A percentile compares a stretch with the other conserved stretches of the same genome.
Conservation (phyloP, 2,113 vertebrate species). For the Noctilio leporinus region DNA sequence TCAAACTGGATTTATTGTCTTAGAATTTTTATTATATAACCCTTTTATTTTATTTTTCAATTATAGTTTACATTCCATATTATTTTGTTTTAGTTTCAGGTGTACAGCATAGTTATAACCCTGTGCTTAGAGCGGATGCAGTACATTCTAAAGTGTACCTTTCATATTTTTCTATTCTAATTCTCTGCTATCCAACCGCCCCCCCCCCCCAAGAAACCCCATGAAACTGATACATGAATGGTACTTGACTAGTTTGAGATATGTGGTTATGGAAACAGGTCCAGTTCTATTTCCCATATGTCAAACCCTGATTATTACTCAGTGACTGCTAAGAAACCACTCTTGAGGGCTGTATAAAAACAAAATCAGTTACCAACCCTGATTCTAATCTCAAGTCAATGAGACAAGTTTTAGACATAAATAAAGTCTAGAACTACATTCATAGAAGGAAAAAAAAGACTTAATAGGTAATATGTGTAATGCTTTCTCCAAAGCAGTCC, state of each 20-base stretch:
- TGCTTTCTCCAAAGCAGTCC: not conserved
- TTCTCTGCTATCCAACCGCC: not conserved
- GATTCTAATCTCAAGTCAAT: slow-evolving; percentile 25
- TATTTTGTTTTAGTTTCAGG: not conserved
- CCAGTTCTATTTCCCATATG: slow-evolving; percentile 32
- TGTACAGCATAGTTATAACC: not conserved
- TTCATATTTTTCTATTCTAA: slow-evolving; percentile 17
- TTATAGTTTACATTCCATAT: not conserved
- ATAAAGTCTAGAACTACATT: not conserved
- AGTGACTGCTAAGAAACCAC: slow-evolving; percentile 18
- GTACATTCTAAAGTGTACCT: not conserved
- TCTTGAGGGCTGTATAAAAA: not conserved
- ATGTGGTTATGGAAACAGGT: slow-evolving; percentile 20
- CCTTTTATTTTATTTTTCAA: not conserved
- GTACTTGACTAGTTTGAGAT: slow-evolving; percentile 30
- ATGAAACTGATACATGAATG: not conserved
- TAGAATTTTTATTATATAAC: slow-evolving; percentile 15
- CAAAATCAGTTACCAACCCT: slow-evolving; percentile 11
- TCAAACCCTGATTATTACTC: slow-evolving; percentile 40
- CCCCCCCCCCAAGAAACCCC: not conserved
- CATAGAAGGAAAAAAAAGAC: not conserved
- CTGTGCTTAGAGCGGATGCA: not conserved
- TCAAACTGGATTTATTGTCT: slow-evolving; percentile 29
- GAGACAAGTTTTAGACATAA: slow-evolving; percentile 23
- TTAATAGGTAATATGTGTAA: not conserved